These are phyloP conservation scores for Kryptolebias ocellatus DNA, from an alignment of 2,797 vertebrate genomes.

Conservation along the genomic window DNA sequence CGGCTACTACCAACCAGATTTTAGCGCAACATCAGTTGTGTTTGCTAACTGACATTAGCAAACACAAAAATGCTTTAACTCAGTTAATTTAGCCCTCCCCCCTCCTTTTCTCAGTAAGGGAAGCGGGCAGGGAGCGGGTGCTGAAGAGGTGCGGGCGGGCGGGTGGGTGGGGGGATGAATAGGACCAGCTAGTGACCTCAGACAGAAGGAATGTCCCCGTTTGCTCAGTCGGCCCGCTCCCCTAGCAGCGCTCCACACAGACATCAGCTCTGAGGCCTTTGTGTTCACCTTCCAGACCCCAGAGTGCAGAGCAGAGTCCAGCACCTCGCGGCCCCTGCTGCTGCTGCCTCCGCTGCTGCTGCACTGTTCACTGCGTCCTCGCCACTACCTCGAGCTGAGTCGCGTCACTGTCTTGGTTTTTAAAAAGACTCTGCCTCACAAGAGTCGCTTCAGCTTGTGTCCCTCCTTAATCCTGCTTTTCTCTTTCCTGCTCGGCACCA, in stretches of 20 bases:
- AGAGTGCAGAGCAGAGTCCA: slow-evolving; percentile 72
- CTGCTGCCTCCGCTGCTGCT: slow-evolving; percentile 5
- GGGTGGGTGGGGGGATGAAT: slow-evolving; percentile 82
- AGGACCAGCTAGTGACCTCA: slow-evolving; percentile 95
- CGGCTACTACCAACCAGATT: no score
- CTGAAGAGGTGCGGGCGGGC: slow-evolving; percentile 76
- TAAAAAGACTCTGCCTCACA: slow-evolving; percentile 29
- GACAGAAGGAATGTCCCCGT: slow-evolving; percentile 94
- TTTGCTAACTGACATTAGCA: no score
- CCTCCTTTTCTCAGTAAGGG: slow-evolving; percentile 68
- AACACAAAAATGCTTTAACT: no score
- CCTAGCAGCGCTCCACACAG: slow-evolving; percentile 76
- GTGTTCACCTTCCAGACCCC: slow-evolving; percentile 77
- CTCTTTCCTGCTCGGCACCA: slow-evolving; percentile 28
- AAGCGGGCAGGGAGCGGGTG: slow-evolving; percentile 67
- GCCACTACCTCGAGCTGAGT: slow-evolving; percentile 39
- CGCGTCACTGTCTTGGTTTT: slow-evolving; percentile 29
- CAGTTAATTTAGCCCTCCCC: slow-evolving; percentile 14
- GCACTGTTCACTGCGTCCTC: slow-evolving; percentile 50
- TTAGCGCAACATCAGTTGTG: no score
- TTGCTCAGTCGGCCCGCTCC: slow-evolving; percentile 88
- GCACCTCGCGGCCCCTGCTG: slow-evolving; percentile 58
- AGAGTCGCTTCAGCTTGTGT: background rate
- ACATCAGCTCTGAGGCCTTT: slow-evolving; percentile 73
- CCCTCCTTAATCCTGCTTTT: no score